These are phyloP conservation scores for Catharus bicknelli DNA, from an alignment of 2,113 vertebrate species.

Conservation along the genomic window DNA sequence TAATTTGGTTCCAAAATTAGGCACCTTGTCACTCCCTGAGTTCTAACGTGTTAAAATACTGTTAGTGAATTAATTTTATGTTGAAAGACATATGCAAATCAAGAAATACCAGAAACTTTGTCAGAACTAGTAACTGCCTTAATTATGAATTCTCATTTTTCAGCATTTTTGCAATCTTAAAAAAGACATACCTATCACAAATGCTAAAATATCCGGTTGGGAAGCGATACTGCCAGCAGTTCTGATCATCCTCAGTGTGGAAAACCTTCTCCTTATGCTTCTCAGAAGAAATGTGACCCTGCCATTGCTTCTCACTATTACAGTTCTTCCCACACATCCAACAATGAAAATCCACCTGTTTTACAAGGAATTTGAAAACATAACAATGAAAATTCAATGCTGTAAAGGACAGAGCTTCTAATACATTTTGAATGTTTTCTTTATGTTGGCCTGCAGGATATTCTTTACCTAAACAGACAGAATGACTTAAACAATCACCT, in stretches of 20 bases:
- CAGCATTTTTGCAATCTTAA: background rate
- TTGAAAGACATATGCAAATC: background rate
- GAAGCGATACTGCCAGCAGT: constrained; percentile 98
- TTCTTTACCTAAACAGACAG: background rate
- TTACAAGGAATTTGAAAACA: background rate
- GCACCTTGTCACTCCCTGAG: background rate
- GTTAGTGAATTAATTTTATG: background rate
- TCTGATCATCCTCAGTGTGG: constrained; percentile 94
- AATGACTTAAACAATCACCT: background rate
- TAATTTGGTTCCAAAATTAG: background rate
- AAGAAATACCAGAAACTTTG: background rate
- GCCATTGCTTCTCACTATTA: constrained; percentile 98
- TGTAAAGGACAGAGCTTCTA: background rate
- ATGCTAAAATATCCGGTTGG: constrained; percentile 92
- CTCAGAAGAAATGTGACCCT: constrained; percentile 96
- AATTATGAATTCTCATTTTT: background rate
- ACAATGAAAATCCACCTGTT: constrained; percentile 93
- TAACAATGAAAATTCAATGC: background rate
- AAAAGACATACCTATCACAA: constrained; percentile 86
- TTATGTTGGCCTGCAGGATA: background rate
- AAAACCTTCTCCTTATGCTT: constrained; percentile 98
- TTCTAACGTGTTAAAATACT: background rate
- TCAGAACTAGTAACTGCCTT: background rate
- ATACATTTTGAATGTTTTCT: background rate
- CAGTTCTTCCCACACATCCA: constrained; percentile 99